These are phyloP conservation scores for Drosophila bipectinata DNA, from an alignment of 1,140 invertebrate genomes.

Conservation along the genomic window DNA sequence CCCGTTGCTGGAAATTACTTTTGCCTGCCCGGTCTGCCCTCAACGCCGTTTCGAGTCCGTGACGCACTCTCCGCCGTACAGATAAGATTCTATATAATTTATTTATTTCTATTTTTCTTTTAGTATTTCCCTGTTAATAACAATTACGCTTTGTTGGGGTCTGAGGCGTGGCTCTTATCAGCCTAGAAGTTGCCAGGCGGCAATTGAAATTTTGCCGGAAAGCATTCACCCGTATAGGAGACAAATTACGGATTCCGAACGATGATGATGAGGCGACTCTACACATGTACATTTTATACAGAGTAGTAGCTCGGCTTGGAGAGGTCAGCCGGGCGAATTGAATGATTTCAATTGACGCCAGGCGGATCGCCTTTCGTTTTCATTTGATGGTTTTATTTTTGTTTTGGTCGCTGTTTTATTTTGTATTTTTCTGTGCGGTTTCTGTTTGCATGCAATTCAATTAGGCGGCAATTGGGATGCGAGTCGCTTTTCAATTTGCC, in stretches of 20 bases:
- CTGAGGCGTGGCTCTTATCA: constrained; percentile 49
- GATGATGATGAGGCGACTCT: constrained; percentile 34
- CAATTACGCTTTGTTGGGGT: constrained; percentile 51
- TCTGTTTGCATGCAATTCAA: constrained; percentile 74
- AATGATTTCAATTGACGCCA: constrained; percentile 51
- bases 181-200: constrained; percentile 38
- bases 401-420: constrained; percentile 22
- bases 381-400: constrained; percentile 44
- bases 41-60: constrained; percentile 27
- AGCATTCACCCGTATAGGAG: constrained; percentile 1
- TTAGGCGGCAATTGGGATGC: constrained; percentile 62
- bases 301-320: constrained; percentile 1
- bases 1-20: constrained; percentile 21
- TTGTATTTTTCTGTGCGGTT: constrained; percentile 21
- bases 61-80: constrained; percentile 44
- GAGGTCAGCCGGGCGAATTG: constrained; percentile 48
- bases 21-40: constrained; percentile 28
- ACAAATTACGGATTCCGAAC: constrained; percentile 7
- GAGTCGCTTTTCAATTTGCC: constrained; percentile 71
- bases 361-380: constrained; percentile 67
- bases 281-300: background rate
- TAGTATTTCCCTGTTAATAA: constrained; percentile 65
- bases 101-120: background rate
- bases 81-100: constrained; percentile 44
- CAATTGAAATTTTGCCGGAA: constrained; percentile 10